Evolutionary conservation across 2,113 vertebrate species (phyloP).

Genomic region (Rhegmatorhina hoffmannsi): DNA sequence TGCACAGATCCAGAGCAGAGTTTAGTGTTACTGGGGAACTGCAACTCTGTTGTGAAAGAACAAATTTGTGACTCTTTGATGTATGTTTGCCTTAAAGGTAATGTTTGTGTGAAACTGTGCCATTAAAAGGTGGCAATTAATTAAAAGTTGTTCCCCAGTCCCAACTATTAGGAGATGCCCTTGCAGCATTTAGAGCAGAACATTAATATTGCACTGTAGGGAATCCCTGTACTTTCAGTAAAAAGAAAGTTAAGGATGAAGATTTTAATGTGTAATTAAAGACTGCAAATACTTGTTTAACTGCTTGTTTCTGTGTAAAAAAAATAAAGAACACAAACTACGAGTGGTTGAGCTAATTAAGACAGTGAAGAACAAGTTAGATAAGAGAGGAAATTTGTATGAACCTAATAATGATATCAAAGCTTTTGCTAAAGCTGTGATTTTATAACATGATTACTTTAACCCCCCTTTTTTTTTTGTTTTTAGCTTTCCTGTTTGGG

Average conservation of each 20-base stretch:
- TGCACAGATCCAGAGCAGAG: not conserved
- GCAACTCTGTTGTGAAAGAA: not conserved
- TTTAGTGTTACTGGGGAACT: not conserved
- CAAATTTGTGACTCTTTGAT: constrained; percentile 45
- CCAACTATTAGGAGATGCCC: constrained; percentile 30
- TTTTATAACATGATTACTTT: constrained; percentile 1
- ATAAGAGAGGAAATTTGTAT: constrained; percentile 58
- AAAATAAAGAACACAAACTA: not conserved
- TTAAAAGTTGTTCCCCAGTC: constrained; percentile 39
- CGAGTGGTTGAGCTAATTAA: constrained; percentile 24
- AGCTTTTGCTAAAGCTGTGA: constrained; percentile 10
- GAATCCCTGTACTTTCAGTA: constrained; percentile 23
- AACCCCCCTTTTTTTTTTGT: not conserved
- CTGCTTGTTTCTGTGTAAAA: constrained; percentile 43
- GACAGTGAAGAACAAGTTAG: constrained; percentile 48
- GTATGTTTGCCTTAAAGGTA: constrained; percentile 55
- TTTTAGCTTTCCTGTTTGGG: not conserved
- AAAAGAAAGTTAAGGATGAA: constrained; percentile 6
- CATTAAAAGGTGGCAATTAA: constrained; percentile 48
- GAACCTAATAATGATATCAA: constrained; percentile 57
- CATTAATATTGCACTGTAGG: constrained; percentile 24
- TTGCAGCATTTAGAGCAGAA: not conserved
- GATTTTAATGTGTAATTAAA: constrained; percentile 38
- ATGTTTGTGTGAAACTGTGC: constrained; percentile 39
- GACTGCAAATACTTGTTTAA: constrained; percentile 45